These are phyloP conservation scores for Therioaphis trifolii DNA, from an alignment of 2,888 invertebrate genomes.

Conservation along the genomic window DNA sequence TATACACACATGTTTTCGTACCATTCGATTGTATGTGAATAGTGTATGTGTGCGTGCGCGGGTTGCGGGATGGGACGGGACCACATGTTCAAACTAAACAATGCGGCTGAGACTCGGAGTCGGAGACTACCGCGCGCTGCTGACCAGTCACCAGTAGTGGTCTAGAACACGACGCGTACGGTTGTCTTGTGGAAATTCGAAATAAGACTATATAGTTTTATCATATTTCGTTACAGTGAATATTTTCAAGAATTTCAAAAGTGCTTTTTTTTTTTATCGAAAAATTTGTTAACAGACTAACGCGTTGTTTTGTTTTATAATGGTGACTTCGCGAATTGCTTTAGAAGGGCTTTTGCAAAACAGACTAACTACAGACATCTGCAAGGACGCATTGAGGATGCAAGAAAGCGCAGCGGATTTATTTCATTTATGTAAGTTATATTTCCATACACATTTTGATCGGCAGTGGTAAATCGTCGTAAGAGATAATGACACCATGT, in stretches of 20 bases:
- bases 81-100: constrained; percentile 53
- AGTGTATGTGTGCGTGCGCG: not conserved
- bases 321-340: constrained; percentile 49
- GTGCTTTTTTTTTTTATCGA: not conserved
- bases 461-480: no score
- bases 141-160: constrained; percentile 46
- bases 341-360: constrained; percentile 48
- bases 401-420: constrained; percentile 18
- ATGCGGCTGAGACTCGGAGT: constrained; percentile 24
- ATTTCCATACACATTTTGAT: no score
- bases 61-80: constrained; percentile 36
- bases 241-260: not conserved
- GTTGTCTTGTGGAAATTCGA: not conserved
- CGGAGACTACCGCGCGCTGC: constrained; percentile 38
- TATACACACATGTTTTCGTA: constrained; percentile 32
- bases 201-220: not conserved
- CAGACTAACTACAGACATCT: constrained; percentile 20
- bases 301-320: not conserved
- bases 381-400: constrained; percentile 39
- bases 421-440: constrained; percentile 48
- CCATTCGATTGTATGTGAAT: not conserved
- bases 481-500: no score
- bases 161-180: constrained; percentile 36
- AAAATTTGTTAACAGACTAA: not conserved
- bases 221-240: no score